A percentile compares a stretch with the other conserved stretches of the same genome.
These are phyloP conservation scores for Tipula vernalis DNA, from an alignment of 2,888 invertebrate species.

Conservation along the genomic window DNA sequence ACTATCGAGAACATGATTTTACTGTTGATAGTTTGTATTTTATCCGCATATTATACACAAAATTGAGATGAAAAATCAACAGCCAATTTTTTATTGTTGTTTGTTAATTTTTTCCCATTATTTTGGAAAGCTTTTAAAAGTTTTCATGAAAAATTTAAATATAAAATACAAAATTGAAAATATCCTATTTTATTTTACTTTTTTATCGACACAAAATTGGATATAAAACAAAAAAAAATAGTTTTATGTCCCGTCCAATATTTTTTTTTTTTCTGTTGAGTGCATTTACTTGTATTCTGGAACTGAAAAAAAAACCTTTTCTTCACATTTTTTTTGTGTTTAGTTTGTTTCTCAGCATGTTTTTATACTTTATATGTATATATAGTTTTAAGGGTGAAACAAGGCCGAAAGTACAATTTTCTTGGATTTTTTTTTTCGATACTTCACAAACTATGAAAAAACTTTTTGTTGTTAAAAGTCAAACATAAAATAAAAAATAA, in stretches of 20 bases:
- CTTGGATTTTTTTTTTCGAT: neutral
- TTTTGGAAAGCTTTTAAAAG: neutral
- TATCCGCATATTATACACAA: neutral
- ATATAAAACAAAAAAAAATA: neutral
- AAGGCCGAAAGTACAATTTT: slow-evolving; percentile 12
- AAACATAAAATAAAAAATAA: neutral
- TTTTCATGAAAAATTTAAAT: neutral
- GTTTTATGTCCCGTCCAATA: slow-evolving; percentile 19
- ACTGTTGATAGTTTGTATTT: neutral
- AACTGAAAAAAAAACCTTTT: slow-evolving; percentile 18
- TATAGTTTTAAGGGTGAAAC: slow-evolving; percentile 19
- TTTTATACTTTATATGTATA: neutral
- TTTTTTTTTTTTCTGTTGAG: slow-evolving; percentile 26
- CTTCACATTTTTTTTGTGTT: slow-evolving; percentile 18
- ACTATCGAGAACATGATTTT: neutral
- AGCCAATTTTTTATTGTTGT: neutral
- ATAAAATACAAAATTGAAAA: neutral
- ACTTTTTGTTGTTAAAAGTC: neutral
- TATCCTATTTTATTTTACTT: neutral
- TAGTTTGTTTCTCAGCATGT: slow-evolving; percentile 13
- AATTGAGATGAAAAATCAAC: neutral
- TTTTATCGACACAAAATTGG: slow-evolving; percentile 4
- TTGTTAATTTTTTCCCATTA: neutral
- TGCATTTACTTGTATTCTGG: slow-evolving; percentile 37
- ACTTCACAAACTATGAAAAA: neutral